These are phyloP conservation scores for Carpatolechia fugitivella DNA, from an alignment of 2,888 invertebrate genomes.

Conservation along the genomic window DNA sequence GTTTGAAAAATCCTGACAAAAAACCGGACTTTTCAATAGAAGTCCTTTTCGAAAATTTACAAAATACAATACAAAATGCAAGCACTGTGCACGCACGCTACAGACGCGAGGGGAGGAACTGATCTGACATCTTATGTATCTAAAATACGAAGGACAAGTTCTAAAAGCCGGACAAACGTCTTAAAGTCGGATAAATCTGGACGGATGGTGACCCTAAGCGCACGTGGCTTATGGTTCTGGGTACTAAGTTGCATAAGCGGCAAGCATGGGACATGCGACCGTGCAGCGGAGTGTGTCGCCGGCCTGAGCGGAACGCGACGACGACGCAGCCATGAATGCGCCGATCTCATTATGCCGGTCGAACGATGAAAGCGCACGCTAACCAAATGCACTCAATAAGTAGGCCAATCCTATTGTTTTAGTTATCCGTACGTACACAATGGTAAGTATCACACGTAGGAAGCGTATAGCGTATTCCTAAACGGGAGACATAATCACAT, in stretches of 20 bases:
- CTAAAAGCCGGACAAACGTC: too few species aligned
- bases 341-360: constrained; percentile 55
- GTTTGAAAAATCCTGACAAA: too few species aligned
- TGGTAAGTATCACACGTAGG: constrained; percentile 9
- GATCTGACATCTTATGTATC: too few species aligned
- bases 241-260: constrained; percentile 13
- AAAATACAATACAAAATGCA: too few species aligned
- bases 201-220: too few species aligned
- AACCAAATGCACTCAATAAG: constrained; percentile 46
- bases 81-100: too few species aligned
- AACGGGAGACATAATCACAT: background rate
- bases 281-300: background rate
- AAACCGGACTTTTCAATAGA: too few species aligned
- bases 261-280: background rate
- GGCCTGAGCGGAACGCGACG: constrained; percentile 34
- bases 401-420: constrained; percentile 53
- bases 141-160: too few species aligned
- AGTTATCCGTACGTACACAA: constrained; percentile 13
- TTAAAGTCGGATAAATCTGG: too few species aligned
- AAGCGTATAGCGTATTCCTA: background rate
- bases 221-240: background rate
- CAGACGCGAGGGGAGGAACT: too few species aligned
- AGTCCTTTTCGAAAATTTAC: too few species aligned
- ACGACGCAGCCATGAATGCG: constrained; percentile 41
- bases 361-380: constrained; percentile 53